Conservation (phyloP, 2,888 invertebrate genomes). For the Clanis bilineata region DNA sequence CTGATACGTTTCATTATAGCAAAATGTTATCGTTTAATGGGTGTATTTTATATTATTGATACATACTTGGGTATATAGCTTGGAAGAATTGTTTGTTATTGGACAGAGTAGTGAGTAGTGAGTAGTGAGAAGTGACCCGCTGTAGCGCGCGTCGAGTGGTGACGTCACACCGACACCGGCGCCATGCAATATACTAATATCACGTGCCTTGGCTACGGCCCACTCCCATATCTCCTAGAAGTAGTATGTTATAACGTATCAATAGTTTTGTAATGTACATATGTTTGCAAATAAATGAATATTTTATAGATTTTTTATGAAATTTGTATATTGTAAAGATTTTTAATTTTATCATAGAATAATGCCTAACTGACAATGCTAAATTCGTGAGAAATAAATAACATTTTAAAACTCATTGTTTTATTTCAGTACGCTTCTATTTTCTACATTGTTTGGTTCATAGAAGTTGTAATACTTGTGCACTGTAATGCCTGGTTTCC, state of each 20-base stretch:
- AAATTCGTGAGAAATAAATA: slow-evolving; percentile 81
- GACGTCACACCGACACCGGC: neutral
- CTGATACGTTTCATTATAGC: slow-evolving; percentile 53
- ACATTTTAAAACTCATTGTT: slow-evolving; percentile 73
- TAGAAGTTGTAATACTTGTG: neutral
- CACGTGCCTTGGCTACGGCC: slow-evolving; percentile 79
- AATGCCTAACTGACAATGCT: slow-evolving; percentile 80
- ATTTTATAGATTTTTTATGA: slow-evolving; percentile 81
- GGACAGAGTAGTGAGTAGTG: slow-evolving; percentile 34
- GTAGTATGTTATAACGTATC: slow-evolving; percentile 71
- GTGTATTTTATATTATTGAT: slow-evolving; percentile 54
- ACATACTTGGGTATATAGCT: slow-evolving; percentile 46
- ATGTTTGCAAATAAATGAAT: slow-evolving; percentile 80
- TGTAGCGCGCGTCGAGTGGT: slow-evolving; percentile 17
- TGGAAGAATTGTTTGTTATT: slow-evolving; percentile 53
- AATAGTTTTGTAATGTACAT: slow-evolving; percentile 78
- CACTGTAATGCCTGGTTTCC: no score
- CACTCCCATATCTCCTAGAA: slow-evolving; percentile 77
- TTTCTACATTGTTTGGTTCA: slow-evolving; percentile 10
- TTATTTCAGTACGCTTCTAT: slow-evolving; percentile 50
- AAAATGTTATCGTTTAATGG: slow-evolving; percentile 42
- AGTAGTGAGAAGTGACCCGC: slow-evolving; percentile 19
- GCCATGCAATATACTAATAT: slow-evolving; percentile 44
- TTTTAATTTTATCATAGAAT: slow-evolving; percentile 81
- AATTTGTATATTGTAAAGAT: slow-evolving; percentile 83